phyloP scores from a whole-genome alignment of 2,797 vertebrate species.

The Pterois miles region DNA sequence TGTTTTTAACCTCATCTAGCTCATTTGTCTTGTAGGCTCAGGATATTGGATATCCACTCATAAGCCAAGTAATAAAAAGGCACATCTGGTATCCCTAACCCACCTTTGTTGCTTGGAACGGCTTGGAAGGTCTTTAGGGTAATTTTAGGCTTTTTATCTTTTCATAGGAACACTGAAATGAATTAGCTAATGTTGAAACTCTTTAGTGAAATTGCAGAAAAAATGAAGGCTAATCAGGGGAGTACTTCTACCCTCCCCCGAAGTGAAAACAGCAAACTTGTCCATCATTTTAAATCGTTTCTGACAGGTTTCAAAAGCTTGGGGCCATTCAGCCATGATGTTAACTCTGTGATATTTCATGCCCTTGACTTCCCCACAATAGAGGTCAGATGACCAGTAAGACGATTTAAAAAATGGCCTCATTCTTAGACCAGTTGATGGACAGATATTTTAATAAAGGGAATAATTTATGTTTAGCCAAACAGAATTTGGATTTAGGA shows the following conservation, averaged over 20 bases:
- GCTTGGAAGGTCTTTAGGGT: not conserved
- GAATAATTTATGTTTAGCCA: not conserved
- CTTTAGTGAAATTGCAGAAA: not conserved
- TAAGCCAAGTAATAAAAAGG: not conserved
- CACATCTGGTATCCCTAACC: not conserved
- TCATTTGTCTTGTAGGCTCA: rapidly evolving
- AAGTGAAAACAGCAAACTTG: too few relatives aligned
- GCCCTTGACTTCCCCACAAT: too few relatives aligned
- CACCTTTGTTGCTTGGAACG: too few relatives aligned
- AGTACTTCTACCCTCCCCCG: too few relatives aligned
- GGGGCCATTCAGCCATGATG: too few relatives aligned
- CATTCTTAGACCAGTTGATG: not conserved
- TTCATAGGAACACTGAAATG: rapidly evolving
- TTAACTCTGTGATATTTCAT: too few relatives aligned
- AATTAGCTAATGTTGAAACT: not conserved
- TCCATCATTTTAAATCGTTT: too few relatives aligned
- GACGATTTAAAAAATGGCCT: too few relatives aligned
- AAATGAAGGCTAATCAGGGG: too few relatives aligned
- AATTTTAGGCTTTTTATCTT: not conserved
- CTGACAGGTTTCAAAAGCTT: too few relatives aligned
- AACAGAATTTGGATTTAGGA: not conserved
- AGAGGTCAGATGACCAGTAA: too few relatives aligned
- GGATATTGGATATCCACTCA: not conserved
- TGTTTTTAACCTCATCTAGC: not conserved
- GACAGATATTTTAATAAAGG: not conserved